phyloP scores from a whole-genome alignment of 2,797 vertebrate species.

The Merluccius polli region DNA sequence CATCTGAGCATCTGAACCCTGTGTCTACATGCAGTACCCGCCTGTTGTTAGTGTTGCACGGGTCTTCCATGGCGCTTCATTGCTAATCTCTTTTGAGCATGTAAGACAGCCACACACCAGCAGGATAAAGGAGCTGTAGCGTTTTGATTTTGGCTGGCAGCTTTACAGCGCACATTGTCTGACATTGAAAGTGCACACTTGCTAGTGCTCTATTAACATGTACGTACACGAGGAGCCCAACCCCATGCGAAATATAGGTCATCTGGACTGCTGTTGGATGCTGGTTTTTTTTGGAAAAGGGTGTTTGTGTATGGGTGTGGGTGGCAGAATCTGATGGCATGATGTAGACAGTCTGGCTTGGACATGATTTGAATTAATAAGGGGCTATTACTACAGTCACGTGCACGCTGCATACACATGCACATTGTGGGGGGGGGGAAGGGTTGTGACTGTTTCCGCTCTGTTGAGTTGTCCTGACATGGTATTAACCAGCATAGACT shows the following conservation, averaged over 20 bases:
- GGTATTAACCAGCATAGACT: not conserved
- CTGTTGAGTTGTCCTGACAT: not conserved
- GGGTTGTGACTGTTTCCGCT: not conserved
- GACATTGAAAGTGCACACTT: conserved; percentile 26
- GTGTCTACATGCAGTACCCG: not conserved
- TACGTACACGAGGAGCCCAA: conserved; percentile 5
- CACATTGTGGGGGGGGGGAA: not conserved
- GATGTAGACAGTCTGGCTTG: not conserved
- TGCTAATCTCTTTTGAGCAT: not conserved
- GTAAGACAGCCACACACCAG: not conserved
- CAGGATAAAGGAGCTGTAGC: not conserved
- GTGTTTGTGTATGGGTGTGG: conserved; percentile 5
- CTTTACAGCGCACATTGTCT: conserved; percentile 4
- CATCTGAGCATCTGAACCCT: not conserved
- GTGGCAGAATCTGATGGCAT: not conserved
- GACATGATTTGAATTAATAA: conserved; percentile 4
- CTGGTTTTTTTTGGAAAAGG: not conserved
- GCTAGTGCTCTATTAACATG: conserved; percentile 35
- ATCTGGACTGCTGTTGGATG: conserved; percentile 43
- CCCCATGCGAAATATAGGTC: conserved; percentile 56
- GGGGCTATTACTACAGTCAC: not conserved
- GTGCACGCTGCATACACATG: not conserved
- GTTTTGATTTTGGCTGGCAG: not conserved
- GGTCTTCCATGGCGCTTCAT: not conserved
- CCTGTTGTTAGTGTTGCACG: not conserved